These are phyloP conservation scores for Hetaerina titia DNA, from an alignment of 2,888 invertebrate genomes.

Conservation along the genomic window DNA sequence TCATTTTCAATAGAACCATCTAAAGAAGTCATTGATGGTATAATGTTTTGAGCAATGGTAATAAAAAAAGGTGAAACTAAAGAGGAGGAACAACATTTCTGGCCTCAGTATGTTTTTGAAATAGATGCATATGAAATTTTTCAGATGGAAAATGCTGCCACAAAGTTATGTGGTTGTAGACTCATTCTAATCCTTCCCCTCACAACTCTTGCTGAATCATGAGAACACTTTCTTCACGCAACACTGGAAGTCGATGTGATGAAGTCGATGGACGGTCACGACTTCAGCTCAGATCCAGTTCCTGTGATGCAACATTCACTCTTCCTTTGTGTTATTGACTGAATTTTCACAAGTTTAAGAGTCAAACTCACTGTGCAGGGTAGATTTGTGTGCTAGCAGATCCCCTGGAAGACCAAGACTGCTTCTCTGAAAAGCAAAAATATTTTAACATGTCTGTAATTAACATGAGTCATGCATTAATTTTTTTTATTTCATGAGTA, in stretches of 20 bases:
- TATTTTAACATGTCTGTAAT: background rate
- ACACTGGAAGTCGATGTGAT: constrained; percentile 59
- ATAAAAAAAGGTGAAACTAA: background rate
- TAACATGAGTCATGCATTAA: background rate
- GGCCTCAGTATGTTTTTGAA: background rate
- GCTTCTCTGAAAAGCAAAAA: constrained; percentile 44
- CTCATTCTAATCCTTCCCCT: background rate
- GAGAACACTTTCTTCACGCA: constrained; percentile 23
- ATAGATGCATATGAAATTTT: background rate
- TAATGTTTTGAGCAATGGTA: constrained; percentile 53
- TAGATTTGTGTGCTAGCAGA: constrained; percentile 60
- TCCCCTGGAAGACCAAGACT: constrained; percentile 60
- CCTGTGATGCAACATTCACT: constrained; percentile 38
- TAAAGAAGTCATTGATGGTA: background rate
- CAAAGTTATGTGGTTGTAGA: background rate
- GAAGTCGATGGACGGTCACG: constrained; percentile 65
- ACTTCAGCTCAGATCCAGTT: constrained; percentile 53
- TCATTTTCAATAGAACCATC: constrained; percentile 25
- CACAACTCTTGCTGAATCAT: constrained; percentile 18
- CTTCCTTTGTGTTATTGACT: constrained; percentile 32
- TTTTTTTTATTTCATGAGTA: too few species aligned
- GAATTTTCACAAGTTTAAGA: constrained; percentile 51
- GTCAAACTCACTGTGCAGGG: constrained; percentile 67
- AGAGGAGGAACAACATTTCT: constrained; percentile 30
- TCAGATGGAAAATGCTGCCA: constrained; percentile 27